A percentile compares a stretch with the other conserved stretches of the same genome.
phyloP scores from a whole-genome alignment of 1,140 invertebrate species.

The Lithobius niger region DNA sequence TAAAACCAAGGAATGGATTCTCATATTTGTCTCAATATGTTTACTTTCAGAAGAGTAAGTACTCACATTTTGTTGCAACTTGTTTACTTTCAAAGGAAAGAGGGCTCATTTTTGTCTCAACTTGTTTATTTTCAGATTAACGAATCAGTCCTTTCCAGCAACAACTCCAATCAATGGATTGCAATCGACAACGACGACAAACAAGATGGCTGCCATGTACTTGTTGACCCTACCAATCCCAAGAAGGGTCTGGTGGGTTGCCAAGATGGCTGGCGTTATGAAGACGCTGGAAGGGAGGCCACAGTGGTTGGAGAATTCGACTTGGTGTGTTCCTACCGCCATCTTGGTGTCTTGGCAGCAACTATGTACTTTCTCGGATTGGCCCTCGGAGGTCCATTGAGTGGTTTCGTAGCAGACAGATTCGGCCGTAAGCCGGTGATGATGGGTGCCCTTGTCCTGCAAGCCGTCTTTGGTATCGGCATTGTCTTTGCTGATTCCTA shows the following conservation, averaged over 20 bases:
- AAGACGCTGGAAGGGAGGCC: no score
- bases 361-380: conserved; percentile 38
- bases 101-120: no score
- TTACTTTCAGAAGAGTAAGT: no score
- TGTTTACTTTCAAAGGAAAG: no score
- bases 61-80: no score
- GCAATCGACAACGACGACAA: no score
- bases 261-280: conserved; percentile 25
- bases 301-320: no score
- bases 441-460: conserved; percentile 37
- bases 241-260: conserved; percentile 21
- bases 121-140: no score
- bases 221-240: conserved; percentile 20
- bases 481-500: conserved; percentile 35
- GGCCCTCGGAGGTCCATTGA: conserved; percentile 39
- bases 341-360: conserved; percentile 31
- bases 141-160: no score
- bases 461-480: conserved; percentile 35
- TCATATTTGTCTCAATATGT: no score
- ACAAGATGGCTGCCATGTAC: conserved; percentile 22
- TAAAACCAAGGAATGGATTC: no score
- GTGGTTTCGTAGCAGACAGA: conserved; percentile 38
- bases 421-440: conserved; percentile 37
- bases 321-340: conserved; percentile 37
- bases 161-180: no score